Conservation (phyloP, 2,888 invertebrate species). For the Tethea ocularis region DNA sequence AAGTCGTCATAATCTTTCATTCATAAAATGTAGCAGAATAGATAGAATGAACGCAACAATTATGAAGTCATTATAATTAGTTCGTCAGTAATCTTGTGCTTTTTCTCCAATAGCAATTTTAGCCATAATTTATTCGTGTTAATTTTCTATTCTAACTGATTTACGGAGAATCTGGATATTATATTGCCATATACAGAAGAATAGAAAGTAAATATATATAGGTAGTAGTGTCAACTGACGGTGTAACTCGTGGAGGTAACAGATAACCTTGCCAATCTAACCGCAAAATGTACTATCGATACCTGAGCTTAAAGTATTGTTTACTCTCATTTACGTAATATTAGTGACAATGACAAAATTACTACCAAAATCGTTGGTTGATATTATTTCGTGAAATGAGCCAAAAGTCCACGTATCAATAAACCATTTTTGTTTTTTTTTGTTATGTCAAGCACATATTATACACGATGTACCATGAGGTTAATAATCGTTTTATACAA, state of each 20-base stretch:
- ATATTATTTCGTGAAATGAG: too few species aligned
- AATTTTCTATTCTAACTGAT: constrained; percentile 12
- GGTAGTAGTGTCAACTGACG: constrained; percentile 51
- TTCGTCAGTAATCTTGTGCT: background rate
- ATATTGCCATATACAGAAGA: constrained; percentile 21
- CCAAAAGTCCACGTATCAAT: too few species aligned
- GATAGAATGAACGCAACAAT: background rate
- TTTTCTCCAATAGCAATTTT: background rate
- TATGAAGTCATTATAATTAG: background rate
- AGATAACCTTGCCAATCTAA: constrained; percentile 55
- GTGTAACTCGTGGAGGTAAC: too few species aligned
- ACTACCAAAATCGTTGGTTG: background rate
- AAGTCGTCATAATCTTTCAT: background rate
- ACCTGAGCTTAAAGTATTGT: constrained; percentile 8
- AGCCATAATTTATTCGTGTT: background rate
- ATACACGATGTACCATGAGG: too few species aligned
- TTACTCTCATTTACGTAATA: background rate
- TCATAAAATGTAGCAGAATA: too few species aligned
- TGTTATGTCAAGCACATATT: too few species aligned
- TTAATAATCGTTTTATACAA: too few species aligned
- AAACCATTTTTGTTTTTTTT: too few species aligned
- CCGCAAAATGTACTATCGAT: constrained; percentile 44
- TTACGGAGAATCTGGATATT: constrained; percentile 12
- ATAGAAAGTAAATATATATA: constrained; percentile 39
- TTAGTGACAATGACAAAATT: background rate